These are phyloP conservation scores for Andinoacara biseriatus DNA, from an alignment of 2,113 vertebrate genomes.

Conservation along the genomic window DNA sequence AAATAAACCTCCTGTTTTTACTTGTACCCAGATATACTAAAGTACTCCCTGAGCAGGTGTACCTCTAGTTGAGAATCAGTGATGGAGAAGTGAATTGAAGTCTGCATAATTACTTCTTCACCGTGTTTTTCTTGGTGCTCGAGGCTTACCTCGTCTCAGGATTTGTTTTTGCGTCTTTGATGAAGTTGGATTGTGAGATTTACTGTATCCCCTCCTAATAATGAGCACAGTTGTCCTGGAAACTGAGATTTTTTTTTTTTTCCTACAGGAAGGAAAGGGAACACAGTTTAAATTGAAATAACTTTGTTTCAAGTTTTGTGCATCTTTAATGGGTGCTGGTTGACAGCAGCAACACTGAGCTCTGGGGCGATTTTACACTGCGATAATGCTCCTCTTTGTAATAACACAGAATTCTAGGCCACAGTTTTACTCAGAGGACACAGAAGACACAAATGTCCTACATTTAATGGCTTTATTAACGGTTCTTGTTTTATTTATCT, in stretches of 20 bases:
- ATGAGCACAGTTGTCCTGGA: slow-evolving; percentile 54
- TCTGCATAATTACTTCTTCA: background rate
- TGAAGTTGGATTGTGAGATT: slow-evolving; percentile 23
- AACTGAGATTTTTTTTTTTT: slow-evolving; percentile 42
- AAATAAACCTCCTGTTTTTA: background rate
- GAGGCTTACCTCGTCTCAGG: background rate
- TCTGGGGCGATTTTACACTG: slow-evolving; percentile 37
- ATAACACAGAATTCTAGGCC: slow-evolving; percentile 34
- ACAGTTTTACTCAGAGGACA: slow-evolving; percentile 41
- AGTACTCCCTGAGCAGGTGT: background rate
- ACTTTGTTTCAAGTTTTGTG: slow-evolving; percentile 43
- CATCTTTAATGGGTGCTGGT: slow-evolving; percentile 34
- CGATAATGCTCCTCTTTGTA: slow-evolving; percentile 31
- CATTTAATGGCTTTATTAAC: slow-evolving; percentile 48
- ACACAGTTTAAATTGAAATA: slow-evolving; percentile 38
- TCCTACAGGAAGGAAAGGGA: slow-evolving; percentile 13
- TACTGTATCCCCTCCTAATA: slow-evolving; percentile 40
- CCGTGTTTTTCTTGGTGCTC: background rate
- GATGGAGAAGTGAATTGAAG: background rate
- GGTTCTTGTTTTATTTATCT: slow-evolving; percentile 35
- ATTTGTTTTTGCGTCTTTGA: slow-evolving; percentile 1
- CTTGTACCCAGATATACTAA: background rate
- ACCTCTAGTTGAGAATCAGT: background rate
- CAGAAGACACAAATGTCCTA: slow-evolving; percentile 29
- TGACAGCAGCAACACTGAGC: slow-evolving; percentile 41